Evolutionary conservation across 2,113 vertebrate genomes (phyloP), one percentile per base, ranked within the genome.

Genomic region (Gnathonemus longibarbis): DNA sequence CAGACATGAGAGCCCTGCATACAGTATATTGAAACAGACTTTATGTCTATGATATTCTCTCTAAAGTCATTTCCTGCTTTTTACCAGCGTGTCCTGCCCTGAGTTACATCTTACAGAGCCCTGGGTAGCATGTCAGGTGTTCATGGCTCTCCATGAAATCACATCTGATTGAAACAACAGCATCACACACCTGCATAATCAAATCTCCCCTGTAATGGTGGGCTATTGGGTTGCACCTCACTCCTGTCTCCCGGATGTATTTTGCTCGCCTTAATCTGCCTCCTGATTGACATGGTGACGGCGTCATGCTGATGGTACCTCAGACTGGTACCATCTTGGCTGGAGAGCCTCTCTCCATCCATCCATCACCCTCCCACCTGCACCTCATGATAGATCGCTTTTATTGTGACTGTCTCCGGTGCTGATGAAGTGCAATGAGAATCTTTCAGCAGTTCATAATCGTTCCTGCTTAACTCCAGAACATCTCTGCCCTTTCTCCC

Each of bases 401-500:
- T 90, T n/a, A 91, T 62, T 85, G n/a, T 89, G 90, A 93, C 77
- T 88, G n/a, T 49, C 84, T 92, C 86, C 66, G 45, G 39, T 94
- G 56, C 50, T 90, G 91, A 94, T 93, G 92, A 92, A 93, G 93
- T 84, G 17, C 91, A 92, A 93, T 87, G 45, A 85, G 86, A 53
- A 90, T 90, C 89, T 93, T 93, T 90, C 92, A 91, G 80, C 5
- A 90, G 66, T 49, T 89, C 90, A 52, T 89, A 89, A 89, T 62
- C 53, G 62, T 89, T 90, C 90, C 77, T 56, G 10, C 1, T 86
- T 92, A 88, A 66, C 77, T 35, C n/a, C 15, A 42, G 2, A 31
- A 27, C 27, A 52, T 87, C 2, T 52, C n/a, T 87, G 8, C n/a
- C 48, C 45, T 19, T 45, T 27, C 45, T 48, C 49, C 49, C 46